phyloP scores from a whole-genome alignment of 2,113 vertebrate species.

The human region DNA sequence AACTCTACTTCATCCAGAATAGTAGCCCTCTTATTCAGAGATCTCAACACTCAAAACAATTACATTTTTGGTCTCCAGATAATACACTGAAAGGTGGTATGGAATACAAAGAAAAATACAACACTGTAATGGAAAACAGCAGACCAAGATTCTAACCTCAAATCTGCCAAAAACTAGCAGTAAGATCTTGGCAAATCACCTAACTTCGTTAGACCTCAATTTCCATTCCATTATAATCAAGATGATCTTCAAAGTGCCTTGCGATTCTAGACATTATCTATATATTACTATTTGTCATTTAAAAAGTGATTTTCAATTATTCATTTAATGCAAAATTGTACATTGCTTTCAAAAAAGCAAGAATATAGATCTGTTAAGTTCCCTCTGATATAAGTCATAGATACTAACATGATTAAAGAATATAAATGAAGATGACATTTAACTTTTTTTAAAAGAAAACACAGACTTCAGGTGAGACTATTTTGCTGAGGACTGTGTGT shows the following conservation, averaged over 20 bases:
- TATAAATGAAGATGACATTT: background rate
- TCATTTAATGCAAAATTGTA: background rate
- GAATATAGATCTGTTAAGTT: background rate
- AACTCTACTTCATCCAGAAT: background rate
- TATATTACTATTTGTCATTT: background rate
- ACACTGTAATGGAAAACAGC: background rate
- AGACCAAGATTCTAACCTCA: slow-evolving; percentile 14
- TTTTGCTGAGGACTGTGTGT: background rate
- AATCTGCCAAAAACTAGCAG: background rate
- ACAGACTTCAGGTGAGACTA: background rate
- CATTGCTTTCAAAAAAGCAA: background rate
- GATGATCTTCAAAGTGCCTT: background rate
- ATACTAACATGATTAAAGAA: background rate
- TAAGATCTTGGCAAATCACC: background rate
- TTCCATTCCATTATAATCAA: background rate
- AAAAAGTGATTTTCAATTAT: background rate
- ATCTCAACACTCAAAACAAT: background rate
- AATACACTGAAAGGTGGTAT: background rate
- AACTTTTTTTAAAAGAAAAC: background rate
- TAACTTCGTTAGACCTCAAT: background rate
- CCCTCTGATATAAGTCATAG: background rate
- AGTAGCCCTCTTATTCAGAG: background rate
- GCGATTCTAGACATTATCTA: background rate
- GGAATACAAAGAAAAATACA: background rate
- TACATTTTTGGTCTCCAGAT: background rate